These are phyloP conservation scores for Antechinus flavipes DNA, from an alignment of 2,113 vertebrate species.

Conservation along the genomic window DNA sequence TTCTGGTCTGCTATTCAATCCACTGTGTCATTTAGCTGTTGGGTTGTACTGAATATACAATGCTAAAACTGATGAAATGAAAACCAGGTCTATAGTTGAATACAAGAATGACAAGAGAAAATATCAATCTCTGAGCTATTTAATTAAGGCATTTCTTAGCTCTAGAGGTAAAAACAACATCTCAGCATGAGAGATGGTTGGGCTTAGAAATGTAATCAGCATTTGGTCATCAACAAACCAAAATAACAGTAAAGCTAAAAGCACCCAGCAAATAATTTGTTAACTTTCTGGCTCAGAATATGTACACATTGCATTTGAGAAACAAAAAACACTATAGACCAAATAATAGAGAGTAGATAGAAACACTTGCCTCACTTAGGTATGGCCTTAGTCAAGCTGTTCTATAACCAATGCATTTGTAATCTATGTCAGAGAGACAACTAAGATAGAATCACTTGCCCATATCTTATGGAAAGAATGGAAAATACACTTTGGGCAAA, in stretches of 20 bases:
- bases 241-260: background rate
- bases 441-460: background rate
- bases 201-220: background rate
- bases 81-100: background rate
- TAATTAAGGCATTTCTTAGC: background rate
- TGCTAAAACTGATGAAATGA: background rate
- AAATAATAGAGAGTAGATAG: background rate
- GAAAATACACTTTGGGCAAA: background rate
- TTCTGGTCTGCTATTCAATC: background rate
- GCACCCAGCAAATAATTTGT: background rate
- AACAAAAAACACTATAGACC: background rate
- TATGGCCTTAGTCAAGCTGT: background rate
- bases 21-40: background rate
- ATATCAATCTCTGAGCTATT: background rate
- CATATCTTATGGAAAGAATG: background rate
- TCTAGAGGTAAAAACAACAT: background rate
- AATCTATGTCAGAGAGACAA: background rate
- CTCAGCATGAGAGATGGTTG: background rate
- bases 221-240: background rate
- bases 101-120: background rate
- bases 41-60: background rate
- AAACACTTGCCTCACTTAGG: background rate
- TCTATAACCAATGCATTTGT: background rate
- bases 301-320: background rate
- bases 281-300: background rate